Conservation (phyloP, 2,113 vertebrate species). For the Microtus montanus region DNA sequence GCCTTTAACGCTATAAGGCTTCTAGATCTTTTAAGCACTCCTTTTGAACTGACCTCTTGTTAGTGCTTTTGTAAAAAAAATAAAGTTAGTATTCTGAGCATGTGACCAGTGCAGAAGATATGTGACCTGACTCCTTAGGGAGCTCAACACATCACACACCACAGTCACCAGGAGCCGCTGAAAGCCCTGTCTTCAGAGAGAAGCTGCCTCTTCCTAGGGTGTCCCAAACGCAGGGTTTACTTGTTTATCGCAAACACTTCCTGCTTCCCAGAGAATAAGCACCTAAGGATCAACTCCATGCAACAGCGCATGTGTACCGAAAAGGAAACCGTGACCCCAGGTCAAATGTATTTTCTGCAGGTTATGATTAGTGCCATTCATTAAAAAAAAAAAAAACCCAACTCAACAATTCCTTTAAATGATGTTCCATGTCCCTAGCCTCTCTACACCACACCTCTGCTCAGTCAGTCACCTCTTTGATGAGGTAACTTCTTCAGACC, state of each 20-base stretch:
- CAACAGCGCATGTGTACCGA: background rate
- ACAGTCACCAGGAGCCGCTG: background rate
- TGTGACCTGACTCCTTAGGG: background rate
- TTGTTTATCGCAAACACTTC: background rate
- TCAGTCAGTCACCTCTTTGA: background rate
- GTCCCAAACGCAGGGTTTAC: background rate
- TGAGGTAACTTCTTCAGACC: background rate
- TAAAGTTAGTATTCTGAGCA: background rate
- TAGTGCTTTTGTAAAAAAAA: conserved; percentile 1
- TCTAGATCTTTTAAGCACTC: background rate
- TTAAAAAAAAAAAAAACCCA: too few relatives aligned
- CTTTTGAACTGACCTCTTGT: background rate
- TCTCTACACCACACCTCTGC: background rate
- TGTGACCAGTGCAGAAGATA: background rate
- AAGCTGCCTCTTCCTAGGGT: background rate
- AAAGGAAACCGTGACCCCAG: background rate
- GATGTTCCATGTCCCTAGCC: background rate
- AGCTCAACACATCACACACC: accelerated
- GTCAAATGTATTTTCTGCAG: background rate
- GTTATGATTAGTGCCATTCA: background rate
- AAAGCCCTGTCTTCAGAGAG: background rate
- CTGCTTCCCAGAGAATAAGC: background rate
- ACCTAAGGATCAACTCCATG: background rate
- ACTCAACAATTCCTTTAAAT: conserved; percentile 3
- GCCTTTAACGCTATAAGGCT: background rate